Evolutionary conservation across 2,113 vertebrate genomes (phyloP).

Genomic region (Macquaria ambigua): DNA sequence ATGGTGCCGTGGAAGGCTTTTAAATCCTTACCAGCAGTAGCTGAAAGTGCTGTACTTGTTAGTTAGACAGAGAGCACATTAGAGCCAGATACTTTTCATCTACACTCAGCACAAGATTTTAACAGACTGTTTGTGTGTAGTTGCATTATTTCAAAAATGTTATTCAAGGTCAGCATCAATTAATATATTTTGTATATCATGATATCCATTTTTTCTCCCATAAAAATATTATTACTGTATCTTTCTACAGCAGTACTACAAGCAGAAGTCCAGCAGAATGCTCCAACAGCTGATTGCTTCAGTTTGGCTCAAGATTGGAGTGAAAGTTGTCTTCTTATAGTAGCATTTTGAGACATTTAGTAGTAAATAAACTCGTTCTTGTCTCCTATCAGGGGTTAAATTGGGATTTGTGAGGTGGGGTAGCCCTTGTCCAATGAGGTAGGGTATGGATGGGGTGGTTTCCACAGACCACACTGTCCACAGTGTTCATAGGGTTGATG

Average conservation of each 20-base stretch:
- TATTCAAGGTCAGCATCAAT: neutral
- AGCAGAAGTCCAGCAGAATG: neutral
- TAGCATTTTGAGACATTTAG: neutral
- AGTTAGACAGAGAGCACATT: slow-evolving; percentile 12
- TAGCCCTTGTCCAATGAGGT: too few relatives aligned
- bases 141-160: slow-evolving; percentile 8
- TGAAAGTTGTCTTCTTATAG: neutral
- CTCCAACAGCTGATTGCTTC: neutral
- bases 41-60: slow-evolving; percentile 45
- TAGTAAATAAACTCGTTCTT: neutral
- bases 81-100: slow-evolving; percentile 12
- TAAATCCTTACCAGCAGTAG: slow-evolving; percentile 49
- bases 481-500: neutral
- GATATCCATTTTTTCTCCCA: neutral
- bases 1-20: slow-evolving; percentile 72
- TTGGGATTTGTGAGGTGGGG: neutral
- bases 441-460: neutral
- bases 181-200: neutral
- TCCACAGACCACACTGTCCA: neutral
- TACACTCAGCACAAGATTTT: neutral
- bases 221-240: neutral
- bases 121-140: neutral
- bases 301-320: neutral
- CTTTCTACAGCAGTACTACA: neutral
- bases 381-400: neutral